Conservation (phyloP, 1,140 invertebrate species). For the Nilaparvata lugens region DNA sequence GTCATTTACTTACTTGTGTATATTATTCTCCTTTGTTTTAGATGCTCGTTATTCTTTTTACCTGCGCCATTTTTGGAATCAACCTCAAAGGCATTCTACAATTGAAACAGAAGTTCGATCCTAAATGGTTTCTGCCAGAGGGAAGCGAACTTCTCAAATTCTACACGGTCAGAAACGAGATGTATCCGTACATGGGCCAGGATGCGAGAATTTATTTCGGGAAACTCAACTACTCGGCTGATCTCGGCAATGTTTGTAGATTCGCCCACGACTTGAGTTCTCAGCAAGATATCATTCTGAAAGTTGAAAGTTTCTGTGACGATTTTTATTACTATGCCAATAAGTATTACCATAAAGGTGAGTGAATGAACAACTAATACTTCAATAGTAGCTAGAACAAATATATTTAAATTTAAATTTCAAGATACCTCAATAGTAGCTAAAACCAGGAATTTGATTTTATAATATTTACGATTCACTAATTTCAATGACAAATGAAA, state of each 20-base stretch:
- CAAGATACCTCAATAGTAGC: too few species aligned
- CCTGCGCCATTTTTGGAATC: conserved; percentile 44
- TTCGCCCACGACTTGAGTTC: conserved; percentile 44
- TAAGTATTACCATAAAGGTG: conserved; percentile 37
- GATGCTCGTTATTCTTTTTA: conserved; percentile 47
- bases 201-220: conserved; percentile 57
- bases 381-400: too few species aligned
- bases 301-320: conserved; percentile 50
- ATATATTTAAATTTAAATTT: too few species aligned
- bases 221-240: conserved; percentile 50
- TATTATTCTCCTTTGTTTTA: conserved; percentile 24
- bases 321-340: conserved; percentile 51
- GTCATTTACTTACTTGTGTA: conserved; percentile 3
- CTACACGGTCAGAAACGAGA: conserved; percentile 40
- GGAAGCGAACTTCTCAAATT: conserved; percentile 57
- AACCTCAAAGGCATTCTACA: conserved; percentile 48
- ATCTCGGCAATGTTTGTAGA: conserved; percentile 48
- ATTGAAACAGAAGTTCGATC: conserved; percentile 67
- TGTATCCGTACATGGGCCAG: conserved; percentile 55
- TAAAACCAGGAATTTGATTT: too few species aligned
- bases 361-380: not conserved
- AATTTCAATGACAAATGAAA: too few species aligned
- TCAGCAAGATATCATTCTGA: conserved; percentile 40
- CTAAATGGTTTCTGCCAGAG: conserved; percentile 64
- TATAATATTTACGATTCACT: too few species aligned